A percentile compares a stretch with the other conserved stretches of the same genome.
Evolutionary conservation across 2,888 invertebrate species (phyloP).

Genomic region (Stratiomys singularior): DNA sequence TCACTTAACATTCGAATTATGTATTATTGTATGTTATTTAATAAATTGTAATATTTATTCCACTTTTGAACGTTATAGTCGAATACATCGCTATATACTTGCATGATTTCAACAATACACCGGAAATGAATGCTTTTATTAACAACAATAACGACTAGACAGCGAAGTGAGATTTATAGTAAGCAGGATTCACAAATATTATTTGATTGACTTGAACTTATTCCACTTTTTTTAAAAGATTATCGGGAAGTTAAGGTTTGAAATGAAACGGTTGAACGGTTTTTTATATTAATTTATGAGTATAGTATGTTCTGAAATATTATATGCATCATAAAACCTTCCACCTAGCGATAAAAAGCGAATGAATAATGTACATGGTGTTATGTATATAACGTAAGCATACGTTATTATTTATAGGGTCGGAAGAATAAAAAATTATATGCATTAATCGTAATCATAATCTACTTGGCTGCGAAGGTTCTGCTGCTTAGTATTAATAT

Average conservation of each 20-base stretch:
- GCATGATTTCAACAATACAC: constrained; percentile 29
- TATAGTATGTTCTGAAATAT: background rate
- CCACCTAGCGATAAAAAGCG: constrained; percentile 39
- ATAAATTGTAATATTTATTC: background rate
- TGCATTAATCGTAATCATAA: constrained; percentile 54
- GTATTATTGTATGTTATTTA: constrained; percentile 13
- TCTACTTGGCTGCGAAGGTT: constrained; percentile 55
- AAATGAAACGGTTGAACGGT: background rate
- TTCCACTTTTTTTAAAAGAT: background rate
- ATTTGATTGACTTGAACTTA: background rate
- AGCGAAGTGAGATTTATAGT: constrained; percentile 19
- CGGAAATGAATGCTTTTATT: constrained; percentile 9
- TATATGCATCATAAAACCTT: constrained; percentile 31
- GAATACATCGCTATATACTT: background rate
- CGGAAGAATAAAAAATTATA: constrained; percentile 24
- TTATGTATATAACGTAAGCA: constrained; percentile 20
- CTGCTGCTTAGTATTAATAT: constrained; percentile 50
- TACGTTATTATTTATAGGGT: background rate
- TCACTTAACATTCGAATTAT: constrained; percentile 25
- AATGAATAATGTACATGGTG: constrained; percentile 45
- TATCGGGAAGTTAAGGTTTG: background rate
- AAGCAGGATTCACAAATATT: background rate
- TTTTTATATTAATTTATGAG: background rate
- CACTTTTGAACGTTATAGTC: background rate
- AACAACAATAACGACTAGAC: constrained; percentile 38